phyloP scores from a whole-genome alignment of 2,797 vertebrate genomes.

The Enteromius fasciolatus region DNA sequence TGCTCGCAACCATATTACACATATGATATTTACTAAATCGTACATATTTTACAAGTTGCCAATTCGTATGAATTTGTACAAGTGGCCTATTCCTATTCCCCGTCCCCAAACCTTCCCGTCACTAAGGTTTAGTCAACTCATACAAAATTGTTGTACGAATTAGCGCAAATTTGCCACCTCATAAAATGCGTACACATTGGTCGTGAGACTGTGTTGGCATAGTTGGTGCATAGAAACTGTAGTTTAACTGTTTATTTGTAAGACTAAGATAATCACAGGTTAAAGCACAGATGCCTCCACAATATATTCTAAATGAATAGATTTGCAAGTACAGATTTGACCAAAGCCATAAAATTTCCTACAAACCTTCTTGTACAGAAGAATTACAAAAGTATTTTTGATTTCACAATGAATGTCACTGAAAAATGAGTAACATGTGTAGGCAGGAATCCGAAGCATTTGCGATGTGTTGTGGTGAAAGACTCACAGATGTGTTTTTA shows the following conservation, averaged over 20 bases:
- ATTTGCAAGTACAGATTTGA: not conserved
- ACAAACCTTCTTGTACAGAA: not conserved
- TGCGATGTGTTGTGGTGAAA: not conserved
- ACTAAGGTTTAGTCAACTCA: no score
- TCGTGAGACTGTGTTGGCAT: no score
- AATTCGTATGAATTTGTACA: no score
- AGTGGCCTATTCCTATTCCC: no score
- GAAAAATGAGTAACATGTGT: slow-evolving; percentile 22
- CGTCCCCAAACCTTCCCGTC: no score
- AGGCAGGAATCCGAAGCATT: slow-evolving; percentile 23
- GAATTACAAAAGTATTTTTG: not conserved
- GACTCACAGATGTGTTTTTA: not conserved
- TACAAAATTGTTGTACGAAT: no score
- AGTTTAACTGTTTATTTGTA: not conserved
- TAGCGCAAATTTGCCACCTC: no score
- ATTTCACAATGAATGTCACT: slow-evolving; percentile 4
- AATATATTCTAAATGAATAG: not conserved
- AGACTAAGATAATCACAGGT: not conserved
- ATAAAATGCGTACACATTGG: no score
- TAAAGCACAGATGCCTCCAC: not conserved
- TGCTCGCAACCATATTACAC: no score
- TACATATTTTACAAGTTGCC: no score
- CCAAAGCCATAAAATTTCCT: not conserved
- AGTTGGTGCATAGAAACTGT: not conserved
- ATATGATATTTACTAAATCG: no score